These are phyloP conservation scores for Lasaia peninsularis DNA, from an alignment of 1,140 invertebrate genomes.

Conservation along the genomic window DNA sequence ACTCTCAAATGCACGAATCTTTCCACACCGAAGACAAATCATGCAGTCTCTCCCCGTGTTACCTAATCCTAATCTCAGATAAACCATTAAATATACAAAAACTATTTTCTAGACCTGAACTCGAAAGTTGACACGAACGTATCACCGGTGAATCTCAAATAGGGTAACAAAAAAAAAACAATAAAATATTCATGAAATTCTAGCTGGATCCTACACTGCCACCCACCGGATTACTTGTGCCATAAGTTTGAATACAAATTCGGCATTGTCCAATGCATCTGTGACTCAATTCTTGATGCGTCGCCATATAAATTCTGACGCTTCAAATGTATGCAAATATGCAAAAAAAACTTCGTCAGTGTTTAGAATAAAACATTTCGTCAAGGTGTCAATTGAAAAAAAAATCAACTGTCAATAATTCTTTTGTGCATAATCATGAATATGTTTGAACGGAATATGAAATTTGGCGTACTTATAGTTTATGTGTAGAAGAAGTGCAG, in stretches of 20 bases:
- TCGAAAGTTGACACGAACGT: slow-evolving; percentile 12
- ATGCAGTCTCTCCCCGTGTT: not conserved
- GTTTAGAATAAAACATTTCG: not conserved
- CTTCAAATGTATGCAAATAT: slow-evolving; percentile 38
- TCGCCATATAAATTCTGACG: slow-evolving; percentile 48
- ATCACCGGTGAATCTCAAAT: slow-evolving; percentile 8
- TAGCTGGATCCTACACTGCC: slow-evolving; percentile 50
- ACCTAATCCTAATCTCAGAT: not conserved
- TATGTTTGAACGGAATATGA: too few species aligned
- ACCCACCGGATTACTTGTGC: slow-evolving; percentile 67
- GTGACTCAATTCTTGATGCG: slow-evolving; percentile 55
- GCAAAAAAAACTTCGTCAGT: not conserved
- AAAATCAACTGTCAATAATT: too few species aligned
- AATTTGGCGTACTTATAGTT: too few species aligned
- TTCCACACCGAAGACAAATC: not conserved
- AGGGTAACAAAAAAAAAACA: slow-evolving; percentile 29
- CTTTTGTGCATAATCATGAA: too few species aligned
- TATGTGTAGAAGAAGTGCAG: too few species aligned
- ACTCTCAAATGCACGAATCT: not conserved
- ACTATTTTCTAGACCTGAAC: slow-evolving; percentile 8
- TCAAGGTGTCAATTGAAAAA: too few species aligned
- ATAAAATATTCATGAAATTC: slow-evolving; percentile 57
- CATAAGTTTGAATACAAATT: slow-evolving; percentile 61
- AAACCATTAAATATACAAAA: slow-evolving; percentile 3
- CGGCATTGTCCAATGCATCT: slow-evolving; percentile 48